phyloP scores from a whole-genome alignment of 1,140 invertebrate species.

The Aporrectodea caliginosa region DNA sequence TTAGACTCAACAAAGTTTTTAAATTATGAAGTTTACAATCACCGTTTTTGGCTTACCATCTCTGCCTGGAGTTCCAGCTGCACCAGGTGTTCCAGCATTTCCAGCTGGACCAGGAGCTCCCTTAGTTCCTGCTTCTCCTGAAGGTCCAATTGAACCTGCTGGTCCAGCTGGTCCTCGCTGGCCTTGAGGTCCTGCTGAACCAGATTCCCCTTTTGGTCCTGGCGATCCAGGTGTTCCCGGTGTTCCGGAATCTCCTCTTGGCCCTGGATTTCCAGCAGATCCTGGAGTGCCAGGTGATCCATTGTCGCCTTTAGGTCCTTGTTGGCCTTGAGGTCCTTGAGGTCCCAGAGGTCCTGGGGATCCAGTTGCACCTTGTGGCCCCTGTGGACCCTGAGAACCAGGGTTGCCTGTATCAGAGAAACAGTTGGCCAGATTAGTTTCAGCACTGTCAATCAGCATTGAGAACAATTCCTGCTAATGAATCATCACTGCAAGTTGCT shows the following conservation, averaged over 20 bases:
- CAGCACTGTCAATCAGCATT: too few relatives aligned
- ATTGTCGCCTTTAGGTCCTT: neutral
- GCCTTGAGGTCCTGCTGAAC: neutral
- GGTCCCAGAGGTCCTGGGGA: slow-evolving; percentile 1
- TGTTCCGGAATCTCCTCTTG: neutral
- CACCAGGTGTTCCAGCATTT: neutral
- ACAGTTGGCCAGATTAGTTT: too few relatives aligned
- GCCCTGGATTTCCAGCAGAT: slow-evolving; percentile 5
- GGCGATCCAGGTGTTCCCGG: neutral
- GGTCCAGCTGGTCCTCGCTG: neutral
- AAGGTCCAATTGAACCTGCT: neutral
- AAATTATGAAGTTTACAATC: too few relatives aligned
- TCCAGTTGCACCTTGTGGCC: neutral
- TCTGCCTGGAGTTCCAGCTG: neutral
- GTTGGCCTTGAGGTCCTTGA: neutral
- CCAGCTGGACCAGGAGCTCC: neutral
- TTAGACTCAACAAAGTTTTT: too few relatives aligned
- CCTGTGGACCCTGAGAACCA: neutral
- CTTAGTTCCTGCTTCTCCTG: neutral
- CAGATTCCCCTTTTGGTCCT: neutral
- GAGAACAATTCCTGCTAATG: too few relatives aligned
- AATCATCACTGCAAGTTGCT: too few relatives aligned
- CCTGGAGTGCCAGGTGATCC: neutral
- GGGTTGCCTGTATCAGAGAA: too few relatives aligned
- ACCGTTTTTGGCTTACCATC: neutral